Conservation (phyloP, 2,888 invertebrate genomes). For the Cistogaster globosa region DNA sequence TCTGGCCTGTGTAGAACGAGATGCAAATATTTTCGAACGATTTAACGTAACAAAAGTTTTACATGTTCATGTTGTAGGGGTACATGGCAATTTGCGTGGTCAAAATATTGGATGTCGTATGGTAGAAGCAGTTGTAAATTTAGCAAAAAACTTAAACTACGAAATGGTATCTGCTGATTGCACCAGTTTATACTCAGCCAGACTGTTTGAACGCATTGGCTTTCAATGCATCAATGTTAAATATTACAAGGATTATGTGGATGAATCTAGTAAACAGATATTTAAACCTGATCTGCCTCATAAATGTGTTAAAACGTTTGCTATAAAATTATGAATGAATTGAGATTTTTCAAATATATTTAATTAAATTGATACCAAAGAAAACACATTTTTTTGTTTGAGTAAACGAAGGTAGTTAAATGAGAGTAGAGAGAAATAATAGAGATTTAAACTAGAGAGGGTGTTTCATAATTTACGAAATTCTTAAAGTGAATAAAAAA, state of each 20-base stretch:
- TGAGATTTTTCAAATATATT: neutral
- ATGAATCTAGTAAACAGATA: constrained; percentile 75
- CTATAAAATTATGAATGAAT: constrained; percentile 71
- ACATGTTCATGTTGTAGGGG: constrained; percentile 79
- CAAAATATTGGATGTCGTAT: constrained; percentile 77
- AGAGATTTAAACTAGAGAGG: no score
- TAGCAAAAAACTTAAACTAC: constrained; percentile 75
- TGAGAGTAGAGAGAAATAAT: no score
- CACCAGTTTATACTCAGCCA: constrained; percentile 79
- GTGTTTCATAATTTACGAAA: no score
- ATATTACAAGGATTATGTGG: constrained; percentile 76
- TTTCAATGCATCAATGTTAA: constrained; percentile 76
- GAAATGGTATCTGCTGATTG: constrained; percentile 78
- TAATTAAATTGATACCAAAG: no score
- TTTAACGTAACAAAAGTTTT: constrained; percentile 75
- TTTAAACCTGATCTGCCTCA: constrained; percentile 78
- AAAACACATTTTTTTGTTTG: neutral
- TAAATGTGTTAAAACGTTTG: constrained; percentile 77
- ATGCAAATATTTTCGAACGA: constrained; percentile 76
- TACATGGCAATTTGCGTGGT: constrained; percentile 76
- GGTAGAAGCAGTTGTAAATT: constrained; percentile 72
- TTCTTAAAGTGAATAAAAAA: no score
- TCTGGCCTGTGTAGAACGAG: constrained; percentile 76
- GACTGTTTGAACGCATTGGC: constrained; percentile 75
- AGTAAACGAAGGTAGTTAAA: no score